Evolutionary conservation across 2,888 invertebrate species (phyloP), one percentile per base, ranked within the genome.

Genomic region (Leucophenga montana): DNA sequence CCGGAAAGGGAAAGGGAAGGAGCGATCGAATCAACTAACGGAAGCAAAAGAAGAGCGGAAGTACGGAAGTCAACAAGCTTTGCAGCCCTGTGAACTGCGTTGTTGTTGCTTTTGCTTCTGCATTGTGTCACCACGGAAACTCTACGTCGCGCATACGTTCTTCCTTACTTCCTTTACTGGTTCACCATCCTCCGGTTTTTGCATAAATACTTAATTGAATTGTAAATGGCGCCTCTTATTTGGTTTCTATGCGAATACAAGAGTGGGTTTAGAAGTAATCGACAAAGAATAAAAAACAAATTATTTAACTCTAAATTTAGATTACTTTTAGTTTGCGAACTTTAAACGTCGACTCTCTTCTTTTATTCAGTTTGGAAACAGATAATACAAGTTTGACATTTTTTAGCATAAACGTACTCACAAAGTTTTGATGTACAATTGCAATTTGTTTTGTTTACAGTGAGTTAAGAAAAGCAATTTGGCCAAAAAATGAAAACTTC

Each of bases 131-230:
- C 22, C n/a, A n/a, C 20, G 44, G 46, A 44, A 48, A 48, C 46
- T 57, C 14, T 46, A 8, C 20, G 44, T 44, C 44, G 3, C 57
- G 2, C n/a, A 20, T 57, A 48, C n/a, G 31, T 44, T 39, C 14
- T 56, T 67, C 5, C 14, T 44, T 56, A 4, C 33, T 61, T 59
- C 14, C 62, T 11, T 8, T 44, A 16, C 50, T n/a, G 50, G n/a
- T n/a, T 18, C 50, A 18, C 16, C 50, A 4, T 5, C 16, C 62
- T 64, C 13, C 18, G 11, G 46, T 48, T 59, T 67, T 67, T 48
- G 16, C 67, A 67, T 67, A 67, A 67, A 67, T 67, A 20, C 59
- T 67, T 67, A 67, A 67, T 67, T 67, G 57, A 67, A 67, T 27
- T 67, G 67, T 67, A 59, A 57, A 67, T 56, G 66, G 20, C 9